Evolutionary conservation across 2,888 invertebrate species (phyloP), one percentile per base, ranked within the genome.

Genomic region (Acanthopleura granulata): DNA sequence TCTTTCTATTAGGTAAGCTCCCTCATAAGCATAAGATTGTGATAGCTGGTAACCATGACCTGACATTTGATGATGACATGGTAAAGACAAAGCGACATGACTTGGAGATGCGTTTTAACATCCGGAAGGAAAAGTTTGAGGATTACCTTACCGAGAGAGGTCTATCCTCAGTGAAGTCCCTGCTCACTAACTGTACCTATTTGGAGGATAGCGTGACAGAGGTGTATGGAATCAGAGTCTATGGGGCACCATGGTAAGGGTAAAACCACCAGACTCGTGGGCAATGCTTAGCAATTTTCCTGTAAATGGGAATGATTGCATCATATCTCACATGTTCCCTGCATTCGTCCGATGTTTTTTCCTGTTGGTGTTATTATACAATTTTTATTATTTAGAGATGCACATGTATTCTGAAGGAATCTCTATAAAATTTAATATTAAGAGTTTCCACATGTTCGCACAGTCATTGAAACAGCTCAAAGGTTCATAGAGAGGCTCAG

Each of bases 31-130:
- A 95, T 85, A 96, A 96, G 91, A 92, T 96, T 77, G 95, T 95
- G 0, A 95, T 96, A 83, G 95, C 95, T 73, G 96, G 96, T 27
- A 96, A 96, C 91, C 96, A 96, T 90, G 96, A 96, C 87, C 91
- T 95, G 71, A 95, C 95, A 85, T 95, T 96, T 86, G 96, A 96
- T 90, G 90, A 92, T 49, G 79, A 82, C 27, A 75, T 84, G 74
- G 76, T 85, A 14, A 69, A 76, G 11, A 79, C 83, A 49, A 30
- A 77, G 9, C 62, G 82, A 50, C 62, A 77, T 11, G 74, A 83
- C 70, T 77, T 85, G 61, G 61, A 29, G 30, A n/a, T 61, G 0
- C 69, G 75, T 11, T 83, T 84, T 75, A 62, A 76, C 29, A 70
- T 83, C 0, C 78, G 76, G 40, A 61, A 69, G 49, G 51, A 75